Evolutionary conservation across 2,888 invertebrate genomes (phyloP), one percentile per base, ranked within the genome.

Genomic region (Netelia inedita): DNA sequence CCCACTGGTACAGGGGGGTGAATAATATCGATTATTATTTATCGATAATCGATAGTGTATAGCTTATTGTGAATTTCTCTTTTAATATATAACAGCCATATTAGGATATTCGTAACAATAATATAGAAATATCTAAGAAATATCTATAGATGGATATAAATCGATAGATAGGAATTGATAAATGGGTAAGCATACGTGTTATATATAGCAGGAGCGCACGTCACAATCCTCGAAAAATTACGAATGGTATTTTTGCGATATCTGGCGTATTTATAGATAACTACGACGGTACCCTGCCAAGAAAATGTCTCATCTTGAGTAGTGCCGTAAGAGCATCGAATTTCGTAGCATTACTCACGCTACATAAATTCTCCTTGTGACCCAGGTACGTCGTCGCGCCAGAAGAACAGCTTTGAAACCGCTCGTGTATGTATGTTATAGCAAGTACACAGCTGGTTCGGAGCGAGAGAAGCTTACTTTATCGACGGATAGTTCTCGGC

Each of bases 361-460:
- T 82, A 84, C 86, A 86, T 86, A 86, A 86, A 84, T 86, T 79
- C 63, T 76, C 82, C 63, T 69, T 79, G 82, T 84, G 76, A 65
- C 73, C 55, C 61, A 21, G 46, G 16, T 28, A 41, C 63, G 55
- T 16, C 46, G 35, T 68, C 23, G 55, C 66, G 50, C 11, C 50
- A 59, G 57, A 69, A 69, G 76, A 66, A 78, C 72, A 55, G 68
- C 78, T 78, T 72, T 66, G 53, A 65, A 79, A 68, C 63, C 68
- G 43, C 68, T 72, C 53, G 50, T 53, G 55, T 35, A 61, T 41
- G 41, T 53, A 2, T 41, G 46, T 8, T 61, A n/a, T 63, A 74
- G 43, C 46, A 53, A 63, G 74, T 53, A 61, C 28, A 10, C 23
- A 61, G 14, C 23, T 41, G 21, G 55, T 10, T 50, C 46, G 23